Conservation (phyloP, 2,888 invertebrate genomes). For the Beris chalybata region DNA sequence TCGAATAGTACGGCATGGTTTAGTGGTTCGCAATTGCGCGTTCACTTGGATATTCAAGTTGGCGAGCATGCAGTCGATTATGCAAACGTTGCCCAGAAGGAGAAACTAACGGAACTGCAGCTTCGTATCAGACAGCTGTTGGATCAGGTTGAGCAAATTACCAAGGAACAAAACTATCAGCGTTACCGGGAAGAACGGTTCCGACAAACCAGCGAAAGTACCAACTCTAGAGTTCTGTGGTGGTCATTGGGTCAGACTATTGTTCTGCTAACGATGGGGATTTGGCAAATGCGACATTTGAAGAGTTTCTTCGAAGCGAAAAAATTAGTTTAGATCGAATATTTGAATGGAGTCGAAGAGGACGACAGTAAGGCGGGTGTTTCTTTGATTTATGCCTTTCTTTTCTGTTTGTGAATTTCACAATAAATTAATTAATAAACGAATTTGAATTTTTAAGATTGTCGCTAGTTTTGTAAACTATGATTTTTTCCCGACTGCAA, state of each 20-base stretch:
- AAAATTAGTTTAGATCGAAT: slow-evolving; percentile 79
- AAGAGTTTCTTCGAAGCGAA: slow-evolving; percentile 99
- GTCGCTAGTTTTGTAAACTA: no score
- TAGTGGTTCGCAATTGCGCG: slow-evolving; percentile 90
- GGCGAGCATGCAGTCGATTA: slow-evolving; percentile 99
- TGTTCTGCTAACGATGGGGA: slow-evolving; percentile 89
- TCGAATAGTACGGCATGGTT: slow-evolving; percentile 99
- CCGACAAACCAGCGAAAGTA: slow-evolving; percentile 96
- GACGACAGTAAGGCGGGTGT: not conserved
- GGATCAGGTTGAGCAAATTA: slow-evolving; percentile 98
- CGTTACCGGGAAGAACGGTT: slow-evolving; percentile 97
- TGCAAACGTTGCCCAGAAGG: slow-evolving; percentile 95
- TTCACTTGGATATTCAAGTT: slow-evolving; percentile 97
- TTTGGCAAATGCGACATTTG: slow-evolving; percentile 99
- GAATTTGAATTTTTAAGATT: no score
- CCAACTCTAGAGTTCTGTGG: slow-evolving; percentile 92
- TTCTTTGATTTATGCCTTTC: slow-evolving; percentile 3
- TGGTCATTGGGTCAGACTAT: slow-evolving; percentile 94
- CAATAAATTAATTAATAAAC: slow-evolving; percentile 8
- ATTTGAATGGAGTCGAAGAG: not conserved
- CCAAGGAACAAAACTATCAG: slow-evolving; percentile 99
- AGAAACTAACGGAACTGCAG: slow-evolving; percentile 94
- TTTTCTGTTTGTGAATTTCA: slow-evolving; percentile 25
- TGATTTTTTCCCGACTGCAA: no score
- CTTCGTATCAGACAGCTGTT: slow-evolving; percentile 90